Conservation (phyloP, 1,140 invertebrate species). For the Listronotus bonariensis region DNA sequence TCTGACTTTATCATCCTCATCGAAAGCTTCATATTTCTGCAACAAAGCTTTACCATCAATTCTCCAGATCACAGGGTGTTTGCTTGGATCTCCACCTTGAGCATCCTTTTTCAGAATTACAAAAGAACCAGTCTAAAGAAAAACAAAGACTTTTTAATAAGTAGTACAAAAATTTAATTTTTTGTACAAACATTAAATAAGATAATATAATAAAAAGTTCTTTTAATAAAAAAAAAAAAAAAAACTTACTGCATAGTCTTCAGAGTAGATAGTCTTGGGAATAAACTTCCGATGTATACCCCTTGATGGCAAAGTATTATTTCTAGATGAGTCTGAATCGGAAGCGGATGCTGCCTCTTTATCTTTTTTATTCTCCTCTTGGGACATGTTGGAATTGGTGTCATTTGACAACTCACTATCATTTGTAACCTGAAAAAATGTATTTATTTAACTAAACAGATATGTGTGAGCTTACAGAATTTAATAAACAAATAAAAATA, state of each 20-base stretch:
- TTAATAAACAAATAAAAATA: too few relatives aligned
- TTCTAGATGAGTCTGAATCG: slow-evolving; percentile 35
- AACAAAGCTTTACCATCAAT: slow-evolving; percentile 79
- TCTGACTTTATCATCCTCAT: slow-evolving; percentile 69
- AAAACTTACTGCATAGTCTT: slow-evolving; percentile 41
- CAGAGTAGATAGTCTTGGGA: slow-evolving; percentile 42
- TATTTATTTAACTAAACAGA: too few relatives aligned
- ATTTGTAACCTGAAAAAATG: slow-evolving; percentile 18
- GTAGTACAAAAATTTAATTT: too few relatives aligned
- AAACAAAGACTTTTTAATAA: too few relatives aligned
- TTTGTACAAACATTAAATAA: too few relatives aligned
- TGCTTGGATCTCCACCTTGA: slow-evolving; percentile 46
- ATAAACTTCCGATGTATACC: slow-evolving; percentile 37
- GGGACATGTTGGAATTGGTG: slow-evolving; percentile 23
- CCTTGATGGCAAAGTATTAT: slow-evolving; percentile 15
- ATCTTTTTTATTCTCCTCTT: slow-evolving; percentile 27
- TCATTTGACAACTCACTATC: slow-evolving; percentile 26
- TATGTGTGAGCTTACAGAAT: too few relatives aligned
- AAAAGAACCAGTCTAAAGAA: slow-evolving; percentile 51
- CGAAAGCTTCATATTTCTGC: slow-evolving; percentile 76
- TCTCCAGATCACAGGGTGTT: slow-evolving; percentile 66
- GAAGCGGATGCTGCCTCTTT: slow-evolving; percentile 1
- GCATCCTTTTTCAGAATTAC: slow-evolving; percentile 53
- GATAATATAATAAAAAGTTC: too few relatives aligned
- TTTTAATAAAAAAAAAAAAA: too few relatives aligned